phyloP scores from a whole-genome alignment of 2,797 vertebrate genomes.

The Salarias fasciatus region DNA sequence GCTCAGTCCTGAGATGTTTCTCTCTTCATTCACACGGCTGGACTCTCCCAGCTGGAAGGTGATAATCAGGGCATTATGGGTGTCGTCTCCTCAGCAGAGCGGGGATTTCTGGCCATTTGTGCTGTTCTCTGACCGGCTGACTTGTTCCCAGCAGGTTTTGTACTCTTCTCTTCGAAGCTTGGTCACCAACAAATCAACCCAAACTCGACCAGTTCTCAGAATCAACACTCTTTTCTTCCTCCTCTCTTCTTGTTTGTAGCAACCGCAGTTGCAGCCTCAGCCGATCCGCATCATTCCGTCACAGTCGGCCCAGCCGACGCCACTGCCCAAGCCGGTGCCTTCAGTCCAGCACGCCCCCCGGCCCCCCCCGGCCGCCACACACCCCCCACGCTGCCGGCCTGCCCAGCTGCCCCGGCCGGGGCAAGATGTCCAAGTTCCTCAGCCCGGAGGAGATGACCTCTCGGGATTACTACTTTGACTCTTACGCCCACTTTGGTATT shows the following conservation, averaged over 20 bases:
- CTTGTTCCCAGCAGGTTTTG: constrained; percentile 27
- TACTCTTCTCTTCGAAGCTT: constrained; percentile 3
- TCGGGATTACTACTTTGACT: constrained; percentile 98
- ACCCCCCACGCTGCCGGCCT: constrained; percentile 84
- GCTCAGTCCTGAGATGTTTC: background rate
- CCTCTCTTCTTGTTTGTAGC: constrained; percentile 27
- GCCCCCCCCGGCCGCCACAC: constrained; percentile 83
- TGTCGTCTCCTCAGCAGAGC: constrained; percentile 46
- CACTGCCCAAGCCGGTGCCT: constrained; percentile 89
- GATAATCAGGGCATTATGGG: constrained; percentile 63
- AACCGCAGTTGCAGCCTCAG: constrained; percentile 63
- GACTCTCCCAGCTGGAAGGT: constrained; percentile 62
- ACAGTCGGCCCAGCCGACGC: constrained; percentile 87
- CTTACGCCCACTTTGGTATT: constrained; percentile 98
- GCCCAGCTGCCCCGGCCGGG: constrained; percentile 89
- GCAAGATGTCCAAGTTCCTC: constrained; percentile 94
- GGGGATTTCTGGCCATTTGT: constrained; percentile 19
- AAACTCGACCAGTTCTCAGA: too few species aligned
- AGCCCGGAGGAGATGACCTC: constrained; percentile 99
- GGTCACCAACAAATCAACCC: background rate
- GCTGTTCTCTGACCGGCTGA: constrained; percentile 47
- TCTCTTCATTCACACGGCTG: constrained; percentile 7
- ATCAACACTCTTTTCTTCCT: background rate
- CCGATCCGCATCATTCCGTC: constrained; percentile 81
- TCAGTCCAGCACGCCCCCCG: constrained; percentile 83